Base-by-base conservation (phyloP, 2,797 vertebrate genomes). In the Myripristis murdjan region DNA sequence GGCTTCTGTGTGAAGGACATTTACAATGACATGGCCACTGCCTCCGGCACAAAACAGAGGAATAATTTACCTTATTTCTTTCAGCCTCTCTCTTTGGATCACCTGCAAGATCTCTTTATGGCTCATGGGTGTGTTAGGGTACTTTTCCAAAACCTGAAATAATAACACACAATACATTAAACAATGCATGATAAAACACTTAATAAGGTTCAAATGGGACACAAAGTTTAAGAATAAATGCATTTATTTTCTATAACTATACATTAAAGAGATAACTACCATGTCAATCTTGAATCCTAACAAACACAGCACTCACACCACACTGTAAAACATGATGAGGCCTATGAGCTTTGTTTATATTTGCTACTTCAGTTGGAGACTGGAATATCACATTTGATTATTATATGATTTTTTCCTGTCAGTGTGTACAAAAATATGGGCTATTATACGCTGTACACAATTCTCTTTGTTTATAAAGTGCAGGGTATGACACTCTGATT, bases 81-180 rank as follows among this genome's bases (percentile, higher is more conserved):
- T 99, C 14, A 99, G 95, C 73, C 97, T 95, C 86, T 99, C 98
- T 84, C 96, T 96, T 93, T 99, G 98, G 93, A 99, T 99, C 58
- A 99, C 98, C 78, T 99, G 97, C 65, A 99, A 92, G 92, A 99
- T 99, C 90, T 99, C 98, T 85, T 99, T 99, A 92, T 99, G 98
- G 95, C 98, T 99, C 98, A 99, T 99, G 1, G 98, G 98, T 53
- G 97, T 99, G 79, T 99, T 99, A 0, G 97, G 98, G 41, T 99
- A 98, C 91, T 99, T 99, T 92, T 99, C 98, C 92, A 99, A 94
- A 85, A 99, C 98, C 98, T 99, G 84, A 37, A 24, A 92, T 69
- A 71, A 63, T 5, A 59, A 73, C 70, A 56, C 31, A 75, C 8
- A 61, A 48, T 14, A 70, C 35, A 46, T 35, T 5, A 55, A 48